These are phyloP conservation scores for Crocuta crocuta DNA, from an alignment of 2,113 vertebrate genomes.

Conservation along the genomic window DNA sequence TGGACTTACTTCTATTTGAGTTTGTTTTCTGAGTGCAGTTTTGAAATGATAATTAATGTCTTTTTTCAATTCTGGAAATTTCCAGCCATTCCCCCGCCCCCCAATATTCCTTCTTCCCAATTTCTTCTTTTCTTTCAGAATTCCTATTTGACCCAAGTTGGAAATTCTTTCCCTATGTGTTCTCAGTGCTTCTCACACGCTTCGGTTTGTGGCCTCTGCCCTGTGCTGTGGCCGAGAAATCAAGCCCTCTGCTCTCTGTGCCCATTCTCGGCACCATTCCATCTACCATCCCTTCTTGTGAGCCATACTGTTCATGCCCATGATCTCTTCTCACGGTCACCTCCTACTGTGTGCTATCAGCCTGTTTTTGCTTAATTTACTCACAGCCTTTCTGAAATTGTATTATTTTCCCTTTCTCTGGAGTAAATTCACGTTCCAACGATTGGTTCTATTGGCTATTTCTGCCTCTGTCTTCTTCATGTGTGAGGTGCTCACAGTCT, in stretches of 20 bases:
- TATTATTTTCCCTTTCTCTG: neutral
- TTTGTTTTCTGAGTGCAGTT: neutral
- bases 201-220: too few relatives aligned
- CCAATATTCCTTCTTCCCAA: neutral
- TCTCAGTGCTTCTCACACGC: too few relatives aligned
- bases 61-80: neutral
- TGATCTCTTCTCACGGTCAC: neutral
- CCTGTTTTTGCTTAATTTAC: neutral
- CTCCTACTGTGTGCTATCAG: neutral
- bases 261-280: too few relatives aligned
- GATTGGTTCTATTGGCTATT: accelerated
- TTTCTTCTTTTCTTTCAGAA: neutral
- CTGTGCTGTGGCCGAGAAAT: too few relatives aligned
- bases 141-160: neutral
- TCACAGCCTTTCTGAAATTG: too few relatives aligned
- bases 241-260: too few relatives aligned
- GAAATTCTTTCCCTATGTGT: neutral
- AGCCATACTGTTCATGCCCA: neutral
- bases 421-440: too few relatives aligned
- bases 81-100: neutral
- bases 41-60: neutral
- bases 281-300: too few relatives aligned
- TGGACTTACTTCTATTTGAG: neutral
- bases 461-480: accelerated
- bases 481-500: too few relatives aligned